Conservation (phyloP, 2,888 invertebrate genomes). For the Merodon equestris region DNA sequence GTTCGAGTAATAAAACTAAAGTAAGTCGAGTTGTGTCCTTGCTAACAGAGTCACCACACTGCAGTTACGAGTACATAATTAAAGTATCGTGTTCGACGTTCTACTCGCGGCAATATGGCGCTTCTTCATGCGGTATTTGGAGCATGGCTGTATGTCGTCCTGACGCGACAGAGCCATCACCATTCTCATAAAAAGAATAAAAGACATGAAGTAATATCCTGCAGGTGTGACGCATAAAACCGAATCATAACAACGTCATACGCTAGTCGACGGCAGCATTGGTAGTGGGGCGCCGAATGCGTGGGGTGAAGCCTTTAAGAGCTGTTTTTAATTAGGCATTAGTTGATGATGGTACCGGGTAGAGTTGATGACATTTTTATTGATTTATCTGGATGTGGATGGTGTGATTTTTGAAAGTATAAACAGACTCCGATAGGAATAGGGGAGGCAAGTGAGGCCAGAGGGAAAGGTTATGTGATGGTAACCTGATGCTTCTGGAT, state of each 20-base stretch:
- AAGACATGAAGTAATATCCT: conserved; percentile 2
- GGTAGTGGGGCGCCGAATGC: neutral
- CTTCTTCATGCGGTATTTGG: neutral
- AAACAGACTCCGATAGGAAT: too few species aligned
- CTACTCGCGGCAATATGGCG: conserved; percentile 41
- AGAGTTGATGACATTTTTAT: conserved; percentile 1
- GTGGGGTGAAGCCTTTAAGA: neutral
- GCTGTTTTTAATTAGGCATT: conserved; percentile 1
- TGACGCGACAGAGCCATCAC: conserved; percentile 3
- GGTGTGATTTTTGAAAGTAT: too few species aligned
- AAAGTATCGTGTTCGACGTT: conserved; percentile 58
- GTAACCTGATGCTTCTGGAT: too few species aligned
- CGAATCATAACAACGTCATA: conserved; percentile 25
- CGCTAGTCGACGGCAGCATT: neutral
- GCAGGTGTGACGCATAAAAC: conserved; percentile 43
- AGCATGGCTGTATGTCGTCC: conserved; percentile 1
- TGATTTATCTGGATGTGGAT: neutral
- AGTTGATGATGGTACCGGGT: neutral
- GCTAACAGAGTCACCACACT: conserved; percentile 7
- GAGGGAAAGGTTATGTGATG: too few species aligned
- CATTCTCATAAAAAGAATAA: conserved; percentile 31
- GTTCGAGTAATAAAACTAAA: conserved; percentile 42
- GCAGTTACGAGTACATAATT: conserved; percentile 53
- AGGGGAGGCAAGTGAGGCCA: too few species aligned
- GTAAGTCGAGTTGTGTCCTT: conserved; percentile 31